phyloP scores from a whole-genome alignment of 2,888 invertebrate genomes.

The Julus scanicus region DNA sequence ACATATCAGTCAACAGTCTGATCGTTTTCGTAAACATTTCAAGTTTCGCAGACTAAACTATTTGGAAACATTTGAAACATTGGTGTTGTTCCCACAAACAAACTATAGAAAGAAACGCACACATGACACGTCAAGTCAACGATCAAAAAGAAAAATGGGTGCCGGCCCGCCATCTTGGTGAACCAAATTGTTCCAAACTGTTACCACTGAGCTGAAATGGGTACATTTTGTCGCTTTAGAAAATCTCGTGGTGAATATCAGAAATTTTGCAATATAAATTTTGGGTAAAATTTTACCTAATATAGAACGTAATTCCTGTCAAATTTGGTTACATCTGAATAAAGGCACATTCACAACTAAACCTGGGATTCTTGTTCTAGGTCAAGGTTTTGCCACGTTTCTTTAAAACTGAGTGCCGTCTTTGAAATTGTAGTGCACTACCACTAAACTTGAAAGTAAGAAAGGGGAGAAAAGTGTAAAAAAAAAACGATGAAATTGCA shows the following conservation, averaged over 20 bases:
- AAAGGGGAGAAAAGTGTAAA: background rate
- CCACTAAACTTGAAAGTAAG: background rate
- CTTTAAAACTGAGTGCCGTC: background rate
- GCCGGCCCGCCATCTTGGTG: too few relatives aligned
- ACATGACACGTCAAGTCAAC: too few relatives aligned
- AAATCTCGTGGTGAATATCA: too few relatives aligned
- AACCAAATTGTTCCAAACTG: too few relatives aligned
- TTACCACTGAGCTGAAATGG: too few relatives aligned
- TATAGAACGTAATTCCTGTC: too few relatives aligned
- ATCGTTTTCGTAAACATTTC: conserved; percentile 47
- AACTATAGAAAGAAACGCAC: background rate
- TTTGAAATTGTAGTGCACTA: background rate
- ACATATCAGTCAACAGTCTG: background rate
- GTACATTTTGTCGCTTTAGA: too few relatives aligned
- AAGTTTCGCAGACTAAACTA: conserved; percentile 47
- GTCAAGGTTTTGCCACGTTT: background rate
- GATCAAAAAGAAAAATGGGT: too few relatives aligned
- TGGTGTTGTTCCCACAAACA: background rate
- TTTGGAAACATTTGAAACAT: too few relatives aligned
- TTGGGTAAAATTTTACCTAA: too few relatives aligned
- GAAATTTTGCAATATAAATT: too few relatives aligned
- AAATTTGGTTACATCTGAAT: too few relatives aligned
- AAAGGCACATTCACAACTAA: background rate
- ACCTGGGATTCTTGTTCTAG: background rate
- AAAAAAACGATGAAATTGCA: background rate